Conservation (phyloP, 37 sponge, comb jelly and placozoan species). For the Dysidea cf. avara region DNA sequence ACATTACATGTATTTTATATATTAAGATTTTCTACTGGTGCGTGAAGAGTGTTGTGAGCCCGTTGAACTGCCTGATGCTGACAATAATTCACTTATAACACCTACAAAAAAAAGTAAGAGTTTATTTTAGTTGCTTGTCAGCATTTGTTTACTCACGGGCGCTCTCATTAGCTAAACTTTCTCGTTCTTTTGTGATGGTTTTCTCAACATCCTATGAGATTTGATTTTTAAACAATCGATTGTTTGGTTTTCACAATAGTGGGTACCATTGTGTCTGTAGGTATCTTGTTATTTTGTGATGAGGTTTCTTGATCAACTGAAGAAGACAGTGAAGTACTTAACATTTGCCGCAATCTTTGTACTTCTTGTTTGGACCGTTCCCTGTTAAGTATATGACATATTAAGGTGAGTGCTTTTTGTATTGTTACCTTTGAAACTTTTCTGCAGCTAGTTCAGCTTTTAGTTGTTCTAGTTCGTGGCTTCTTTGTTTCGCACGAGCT, state of each 20-base stretch:
- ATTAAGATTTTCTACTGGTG: not conserved
- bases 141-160: slow-evolving; percentile 29
- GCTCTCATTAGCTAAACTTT: slow-evolving; percentile 43
- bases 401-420: not conserved
- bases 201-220: slow-evolving; percentile 35
- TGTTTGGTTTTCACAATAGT: not conserved
- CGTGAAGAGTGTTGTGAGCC: not conserved
- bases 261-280: slow-evolving; percentile 10
- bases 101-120: not conserved
- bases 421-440: slow-evolving; percentile 55
- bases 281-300: not conserved
- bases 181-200: slow-evolving; percentile 37
- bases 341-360: too few relatives aligned
- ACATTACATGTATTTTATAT: not conserved
- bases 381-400: too few relatives aligned
- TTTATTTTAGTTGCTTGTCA: not conserved
- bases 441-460: slow-evolving; percentile 49
- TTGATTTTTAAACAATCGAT: not conserved
- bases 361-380: too few relatives aligned
- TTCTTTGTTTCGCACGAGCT: slow-evolving; percentile 16
- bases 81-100: slow-evolving; percentile 2
- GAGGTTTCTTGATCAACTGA: not conserved
- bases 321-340: not conserved
- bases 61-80: not conserved
- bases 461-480: slow-evolving; percentile 31